Base-by-base conservation (phyloP, 1,140 invertebrate species). In the Batillaria attramentaria region DNA sequence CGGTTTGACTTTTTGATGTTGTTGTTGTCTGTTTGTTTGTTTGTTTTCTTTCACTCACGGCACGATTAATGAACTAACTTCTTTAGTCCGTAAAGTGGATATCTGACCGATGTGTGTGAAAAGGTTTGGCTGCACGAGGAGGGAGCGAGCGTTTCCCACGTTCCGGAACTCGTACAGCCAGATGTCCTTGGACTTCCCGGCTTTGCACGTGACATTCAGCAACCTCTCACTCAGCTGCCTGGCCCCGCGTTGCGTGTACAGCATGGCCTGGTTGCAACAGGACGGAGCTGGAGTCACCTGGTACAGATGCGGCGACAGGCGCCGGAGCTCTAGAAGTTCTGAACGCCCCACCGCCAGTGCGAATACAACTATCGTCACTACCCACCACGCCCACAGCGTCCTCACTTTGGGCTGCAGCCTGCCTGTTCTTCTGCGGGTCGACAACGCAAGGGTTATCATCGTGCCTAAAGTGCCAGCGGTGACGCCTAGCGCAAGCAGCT, bases 61-160 rank as follows among this genome's bases (percentile, higher is more conserved):
- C 13, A 87, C 84, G 69, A 84, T 81, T 43, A 80, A 81, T 18
- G 86, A 85, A 81, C 84, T 78, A 1, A 87, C 50, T 43, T 85
- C 60, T 31, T 80, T 76, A 16, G 81, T 62, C 65, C 84, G 69
- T 50, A 87, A 46, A 54, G 82, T 78, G 3, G 86, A 86, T 66
- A 84, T 84, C 72, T 86, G 74, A 66, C 86, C 86, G 50, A 87
- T 84, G 78, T 87, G 86, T 39, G 57, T 78, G 70, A 86, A 86
- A 16, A 85, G 72, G 69, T 87, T 87, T 20, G 86, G 86, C 54
- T 86, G 81, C 4, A 87, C 76, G 57, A 84, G 65, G 28, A 78
- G 74, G 13, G 81, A 82, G 13, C 28, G 39, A 3, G 84, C 62
- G 39, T 77, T 68, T 46, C 73, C 74, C 42, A 81, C 37, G 16